A percentile compares a stretch with the other conserved stretches of the same genome.
Evolutionary conservation across 2,113 vertebrate genomes (phyloP).

Genomic region (Sisor rabdophorus): DNA sequence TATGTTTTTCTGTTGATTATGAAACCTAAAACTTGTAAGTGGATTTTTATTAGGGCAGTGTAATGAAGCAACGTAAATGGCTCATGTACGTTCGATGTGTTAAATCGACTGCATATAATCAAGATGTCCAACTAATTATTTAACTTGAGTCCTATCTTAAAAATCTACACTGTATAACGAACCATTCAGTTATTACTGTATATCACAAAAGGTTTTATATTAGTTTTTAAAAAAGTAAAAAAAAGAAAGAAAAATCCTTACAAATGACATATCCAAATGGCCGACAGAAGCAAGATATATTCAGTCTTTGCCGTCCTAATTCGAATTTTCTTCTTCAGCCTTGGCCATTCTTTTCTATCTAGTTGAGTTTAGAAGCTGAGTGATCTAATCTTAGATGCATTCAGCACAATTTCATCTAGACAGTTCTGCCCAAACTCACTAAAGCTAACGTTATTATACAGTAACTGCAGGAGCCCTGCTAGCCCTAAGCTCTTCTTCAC

Average conservation of each 20-base stretch:
- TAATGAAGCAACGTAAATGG: too few relatives aligned
- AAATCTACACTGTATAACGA: not conserved
- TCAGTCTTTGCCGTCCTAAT: not conserved
- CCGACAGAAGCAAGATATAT: not conserved
- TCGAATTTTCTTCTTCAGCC: conserved; percentile 21
- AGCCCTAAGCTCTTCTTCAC: conserved; percentile 2
- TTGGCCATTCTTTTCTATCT: conserved; percentile 29
- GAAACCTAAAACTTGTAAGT: too few relatives aligned
- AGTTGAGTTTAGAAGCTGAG: conserved; percentile 27
- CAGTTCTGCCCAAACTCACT: conserved; percentile 17
- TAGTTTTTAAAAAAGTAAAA: not conserved
- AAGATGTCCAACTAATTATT: not conserved
- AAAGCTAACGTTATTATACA: conserved; percentile 16
- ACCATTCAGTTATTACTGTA: not conserved
- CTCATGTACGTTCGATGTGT: too few relatives aligned
- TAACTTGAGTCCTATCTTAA: not conserved
- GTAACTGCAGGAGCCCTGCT: conserved; percentile 22
- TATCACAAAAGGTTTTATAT: not conserved
- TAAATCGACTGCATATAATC: not conserved
- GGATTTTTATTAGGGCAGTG: too few relatives aligned
- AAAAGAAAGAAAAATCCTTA: not conserved
- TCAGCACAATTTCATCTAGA: conserved; percentile 28
- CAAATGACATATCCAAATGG: not conserved
- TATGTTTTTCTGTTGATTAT: too few relatives aligned
- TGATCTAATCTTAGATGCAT: conserved; percentile 31